These are phyloP conservation scores for Avahi laniger DNA, from an alignment of 2,797 vertebrate species.

Conservation along the genomic window DNA sequence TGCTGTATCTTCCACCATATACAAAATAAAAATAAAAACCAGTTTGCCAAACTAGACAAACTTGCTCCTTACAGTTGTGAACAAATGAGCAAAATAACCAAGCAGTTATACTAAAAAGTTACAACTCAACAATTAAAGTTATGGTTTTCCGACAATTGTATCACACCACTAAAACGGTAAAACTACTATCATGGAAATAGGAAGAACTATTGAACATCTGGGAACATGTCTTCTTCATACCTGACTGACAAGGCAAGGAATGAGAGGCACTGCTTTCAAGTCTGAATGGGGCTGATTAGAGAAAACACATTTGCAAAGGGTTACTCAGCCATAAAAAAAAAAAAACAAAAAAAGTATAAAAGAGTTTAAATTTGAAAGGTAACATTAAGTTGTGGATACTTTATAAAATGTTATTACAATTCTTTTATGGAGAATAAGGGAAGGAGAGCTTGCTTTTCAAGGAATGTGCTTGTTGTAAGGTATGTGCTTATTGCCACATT, in stretches of 20 bases:
- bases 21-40: conserved; percentile 40
- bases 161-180: background rate
- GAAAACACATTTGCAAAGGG: background rate
- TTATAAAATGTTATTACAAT: conserved; percentile 32
- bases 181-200: background rate
- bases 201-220: background rate
- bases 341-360: background rate
- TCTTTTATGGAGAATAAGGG: conserved; percentile 10
- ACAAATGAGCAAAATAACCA: background rate
- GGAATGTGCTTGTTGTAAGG: background rate
- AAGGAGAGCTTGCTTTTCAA: conserved; percentile 2
- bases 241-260: background rate
- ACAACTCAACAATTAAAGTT: background rate
- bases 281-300: background rate
- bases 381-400: conserved; percentile 14
- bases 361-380: conserved; percentile 16
- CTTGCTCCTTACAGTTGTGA: background rate
- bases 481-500: background rate
- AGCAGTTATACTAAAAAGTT: background rate
- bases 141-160: background rate
- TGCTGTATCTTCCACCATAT: background rate
- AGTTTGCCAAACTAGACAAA: background rate
- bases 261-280: background rate
- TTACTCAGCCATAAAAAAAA: background rate
- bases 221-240: background rate